Conservation (phyloP, 2,113 vertebrate genomes). For the Onychostruthus taczanowskii region DNA sequence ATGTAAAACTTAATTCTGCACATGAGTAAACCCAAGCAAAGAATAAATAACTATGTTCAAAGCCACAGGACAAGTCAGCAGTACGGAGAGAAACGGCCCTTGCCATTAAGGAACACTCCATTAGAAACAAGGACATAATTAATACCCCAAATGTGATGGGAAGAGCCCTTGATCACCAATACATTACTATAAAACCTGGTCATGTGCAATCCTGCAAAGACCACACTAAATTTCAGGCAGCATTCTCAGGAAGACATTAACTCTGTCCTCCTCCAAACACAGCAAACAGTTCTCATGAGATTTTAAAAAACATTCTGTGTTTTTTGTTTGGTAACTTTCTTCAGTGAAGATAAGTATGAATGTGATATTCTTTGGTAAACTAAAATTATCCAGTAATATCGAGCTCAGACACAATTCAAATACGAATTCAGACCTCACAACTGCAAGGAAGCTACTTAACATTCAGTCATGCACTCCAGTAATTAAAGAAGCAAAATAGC, state of each 20-base stretch:
- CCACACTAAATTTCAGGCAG: neutral
- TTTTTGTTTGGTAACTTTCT: conserved; percentile 1
- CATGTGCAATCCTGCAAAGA: neutral
- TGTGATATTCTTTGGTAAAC: neutral
- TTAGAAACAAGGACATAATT: neutral
- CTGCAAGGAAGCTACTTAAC: neutral
- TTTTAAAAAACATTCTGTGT: neutral
- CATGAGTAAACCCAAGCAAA: conserved; percentile 55
- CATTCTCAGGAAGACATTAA: neutral
- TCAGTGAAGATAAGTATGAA: neutral
- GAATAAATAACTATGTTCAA: conserved; percentile 35
- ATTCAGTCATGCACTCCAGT: neutral
- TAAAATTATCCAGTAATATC: neutral
- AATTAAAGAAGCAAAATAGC: conserved; percentile 13
- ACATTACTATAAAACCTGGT: neutral
- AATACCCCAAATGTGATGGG: neutral
- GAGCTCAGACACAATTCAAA: neutral
- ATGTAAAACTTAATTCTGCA: conserved; percentile 38
- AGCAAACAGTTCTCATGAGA: neutral
- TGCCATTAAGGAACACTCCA: neutral
- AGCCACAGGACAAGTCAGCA: neutral
- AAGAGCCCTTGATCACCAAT: neutral
- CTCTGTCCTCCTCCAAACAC: neutral
- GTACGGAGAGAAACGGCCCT: neutral
- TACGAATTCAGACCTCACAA: conserved; percentile 16